Conservation (phyloP, 2,113 vertebrate species). For the Nymphicus hollandicus region DNA sequence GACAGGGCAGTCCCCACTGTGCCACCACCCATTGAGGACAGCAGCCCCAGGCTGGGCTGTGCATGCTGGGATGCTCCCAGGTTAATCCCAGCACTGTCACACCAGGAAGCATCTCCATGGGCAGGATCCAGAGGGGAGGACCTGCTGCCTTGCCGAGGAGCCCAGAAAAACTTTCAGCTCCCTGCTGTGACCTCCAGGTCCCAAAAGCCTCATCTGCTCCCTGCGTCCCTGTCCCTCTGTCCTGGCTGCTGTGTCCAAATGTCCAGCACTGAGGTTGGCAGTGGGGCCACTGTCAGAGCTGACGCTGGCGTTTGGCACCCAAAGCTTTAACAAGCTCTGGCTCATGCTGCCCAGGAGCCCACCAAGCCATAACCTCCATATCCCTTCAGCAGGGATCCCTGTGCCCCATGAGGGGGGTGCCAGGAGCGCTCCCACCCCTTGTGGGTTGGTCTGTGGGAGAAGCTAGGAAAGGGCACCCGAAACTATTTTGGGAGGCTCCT, state of each 20-base stretch:
- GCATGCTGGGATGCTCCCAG: neutral
- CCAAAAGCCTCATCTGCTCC: neutral
- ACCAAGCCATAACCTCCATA: neutral
- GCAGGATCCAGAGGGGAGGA: neutral
- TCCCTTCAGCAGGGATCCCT: neutral
- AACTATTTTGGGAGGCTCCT: neutral
- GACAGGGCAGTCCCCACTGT: neutral
- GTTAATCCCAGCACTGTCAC: neutral
- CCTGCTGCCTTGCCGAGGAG: neutral
- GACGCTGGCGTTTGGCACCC: neutral
- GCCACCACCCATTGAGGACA: rapidly evolving
- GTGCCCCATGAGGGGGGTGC: neutral
- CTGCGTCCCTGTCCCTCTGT: too few relatives aligned
- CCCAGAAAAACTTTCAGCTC: neutral
- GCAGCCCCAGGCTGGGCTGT: neutral
- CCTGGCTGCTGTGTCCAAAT: neutral
- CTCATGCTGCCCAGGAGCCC: neutral
- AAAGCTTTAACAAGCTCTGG: neutral
- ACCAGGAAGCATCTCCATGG: neutral
- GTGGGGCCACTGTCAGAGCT: neutral
- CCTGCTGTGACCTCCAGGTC: rapidly evolving
- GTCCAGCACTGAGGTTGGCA: neutral
- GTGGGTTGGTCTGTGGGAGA: neutral
- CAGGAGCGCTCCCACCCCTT: neutral
- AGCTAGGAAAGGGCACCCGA: neutral